phyloP scores from a whole-genome alignment of 2,888 invertebrate genomes.

The Eristalis intricaria region DNA sequence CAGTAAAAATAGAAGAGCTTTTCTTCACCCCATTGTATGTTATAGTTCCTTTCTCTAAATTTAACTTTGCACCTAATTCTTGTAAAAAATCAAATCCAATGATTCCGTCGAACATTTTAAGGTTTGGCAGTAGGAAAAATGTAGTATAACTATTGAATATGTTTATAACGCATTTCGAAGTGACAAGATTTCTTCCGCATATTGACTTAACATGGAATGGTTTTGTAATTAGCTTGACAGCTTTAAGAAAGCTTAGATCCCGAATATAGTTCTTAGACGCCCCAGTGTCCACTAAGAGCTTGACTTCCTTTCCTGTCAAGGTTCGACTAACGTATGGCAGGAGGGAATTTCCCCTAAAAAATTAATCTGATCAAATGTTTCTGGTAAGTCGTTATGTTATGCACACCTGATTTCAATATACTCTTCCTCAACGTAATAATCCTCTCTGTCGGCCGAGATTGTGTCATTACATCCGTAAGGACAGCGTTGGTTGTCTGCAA shows the following conservation, averaged over 20 bases:
- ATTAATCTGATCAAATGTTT: neutral
- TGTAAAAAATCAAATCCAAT: slow-evolving; percentile 61
- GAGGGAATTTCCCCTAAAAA: too few relatives aligned
- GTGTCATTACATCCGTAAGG: too few relatives aligned
- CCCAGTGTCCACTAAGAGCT: slow-evolving; percentile 31
- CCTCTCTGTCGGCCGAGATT: too few relatives aligned
- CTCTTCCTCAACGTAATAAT: too few relatives aligned
- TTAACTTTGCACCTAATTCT: slow-evolving; percentile 17
- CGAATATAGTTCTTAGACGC: slow-evolving; percentile 57
- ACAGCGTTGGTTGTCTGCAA: too few relatives aligned
- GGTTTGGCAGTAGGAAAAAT: slow-evolving; percentile 53
- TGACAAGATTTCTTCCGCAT: neutral
- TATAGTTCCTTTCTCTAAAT: neutral
- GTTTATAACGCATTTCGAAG: slow-evolving; percentile 24
- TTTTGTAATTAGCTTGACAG: slow-evolving; percentile 17
- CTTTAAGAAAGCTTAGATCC: slow-evolving; percentile 34
- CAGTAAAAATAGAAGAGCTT: slow-evolving; percentile 7
- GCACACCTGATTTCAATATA: too few relatives aligned
- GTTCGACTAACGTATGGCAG: slow-evolving; percentile 25
- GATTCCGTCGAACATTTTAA: slow-evolving; percentile 59
- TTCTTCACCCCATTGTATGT: slow-evolving; percentile 2
- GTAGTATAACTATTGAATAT: slow-evolving; percentile 46
- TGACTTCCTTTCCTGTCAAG: slow-evolving; percentile 37
- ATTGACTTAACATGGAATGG: slow-evolving; percentile 13
- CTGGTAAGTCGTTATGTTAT: too few relatives aligned